Percentiles rank a stretch among this genome's conserved stretches.
phyloP scores from a whole-genome alignment of 2,888 invertebrate species.

The Paralinhomoeus sp. region DNA sequence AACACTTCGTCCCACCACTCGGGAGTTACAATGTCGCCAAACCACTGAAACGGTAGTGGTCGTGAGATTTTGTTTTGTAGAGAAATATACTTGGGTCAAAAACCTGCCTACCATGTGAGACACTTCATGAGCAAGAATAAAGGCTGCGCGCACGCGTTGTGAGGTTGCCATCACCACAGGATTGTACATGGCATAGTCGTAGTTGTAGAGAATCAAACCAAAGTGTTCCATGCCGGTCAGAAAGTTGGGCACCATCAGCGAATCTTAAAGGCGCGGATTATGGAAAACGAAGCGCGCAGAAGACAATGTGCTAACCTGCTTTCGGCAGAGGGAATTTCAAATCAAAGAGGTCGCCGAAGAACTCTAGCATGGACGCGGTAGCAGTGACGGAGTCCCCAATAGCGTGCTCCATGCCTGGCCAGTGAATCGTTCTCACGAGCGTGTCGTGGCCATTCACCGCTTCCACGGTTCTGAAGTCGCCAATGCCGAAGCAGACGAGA shows the following conservation, averaged over 20 bases:
- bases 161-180: constrained; percentile 1
- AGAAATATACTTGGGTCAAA: neutral
- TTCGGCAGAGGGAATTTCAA: constrained; percentile 57
- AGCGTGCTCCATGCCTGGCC: constrained; percentile 40
- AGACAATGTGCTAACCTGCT: constrained; percentile 39
- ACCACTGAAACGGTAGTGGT: constrained; percentile 10
- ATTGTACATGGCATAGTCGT: constrained; percentile 10
- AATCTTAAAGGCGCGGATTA: too few species aligned
- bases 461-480: too few species aligned
- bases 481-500: too few species aligned
- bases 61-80: too few species aligned
- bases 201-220: too few species aligned
- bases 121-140: constrained; percentile 10
- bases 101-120: constrained; percentile 6
- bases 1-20: constrained; percentile 15
- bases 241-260: too few species aligned
- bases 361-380: constrained; percentile 31
- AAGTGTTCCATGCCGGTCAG: too few species aligned
- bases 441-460: too few species aligned
- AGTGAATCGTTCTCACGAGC: constrained; percentile 41
- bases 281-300: too few species aligned
- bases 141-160: neutral
- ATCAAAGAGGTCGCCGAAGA: constrained; percentile 51
- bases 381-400: constrained; percentile 14
- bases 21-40: constrained; percentile 14